Evolutionary conservation across 2,113 vertebrate species (phyloP).

Genomic region (Ornithorhynchus anatinus): DNA sequence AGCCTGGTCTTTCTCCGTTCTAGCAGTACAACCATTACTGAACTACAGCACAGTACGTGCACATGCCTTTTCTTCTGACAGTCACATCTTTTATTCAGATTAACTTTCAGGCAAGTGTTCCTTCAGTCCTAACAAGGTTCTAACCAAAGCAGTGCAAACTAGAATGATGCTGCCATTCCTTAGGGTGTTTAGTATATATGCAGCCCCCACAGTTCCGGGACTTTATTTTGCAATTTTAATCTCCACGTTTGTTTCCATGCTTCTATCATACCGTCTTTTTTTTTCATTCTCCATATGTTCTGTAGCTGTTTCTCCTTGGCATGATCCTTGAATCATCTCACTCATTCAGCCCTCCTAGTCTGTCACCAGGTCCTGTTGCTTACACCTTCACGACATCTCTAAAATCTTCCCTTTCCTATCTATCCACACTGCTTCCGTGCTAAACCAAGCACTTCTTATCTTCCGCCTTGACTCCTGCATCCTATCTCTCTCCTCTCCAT

Average conservation of each 20-base stretch:
- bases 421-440: too few species aligned
- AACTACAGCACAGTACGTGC: too few species aligned
- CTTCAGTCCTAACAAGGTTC: background rate
- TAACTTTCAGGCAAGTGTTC: background rate
- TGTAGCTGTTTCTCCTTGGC: rapidly evolving
- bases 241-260: background rate
- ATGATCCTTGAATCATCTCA: too few species aligned
- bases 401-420: too few species aligned
- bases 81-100: background rate
- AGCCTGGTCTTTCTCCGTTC: too few species aligned
- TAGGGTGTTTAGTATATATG: background rate
- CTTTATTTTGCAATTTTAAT: background rate
- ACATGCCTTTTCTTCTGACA: too few species aligned
- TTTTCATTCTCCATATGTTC: background rate
- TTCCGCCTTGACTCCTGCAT: rapidly evolving
- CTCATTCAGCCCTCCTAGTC: too few species aligned
- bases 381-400: too few species aligned
- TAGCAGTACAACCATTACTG: too few species aligned
- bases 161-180: background rate
- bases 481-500: too few species aligned
- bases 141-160: background rate
- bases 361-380: too few species aligned
- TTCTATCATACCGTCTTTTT: background rate
- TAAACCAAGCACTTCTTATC: too few species aligned
- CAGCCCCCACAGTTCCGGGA: background rate